phyloP scores from a whole-genome alignment of 2,113 vertebrate species.

The Helogale parvula region DNA sequence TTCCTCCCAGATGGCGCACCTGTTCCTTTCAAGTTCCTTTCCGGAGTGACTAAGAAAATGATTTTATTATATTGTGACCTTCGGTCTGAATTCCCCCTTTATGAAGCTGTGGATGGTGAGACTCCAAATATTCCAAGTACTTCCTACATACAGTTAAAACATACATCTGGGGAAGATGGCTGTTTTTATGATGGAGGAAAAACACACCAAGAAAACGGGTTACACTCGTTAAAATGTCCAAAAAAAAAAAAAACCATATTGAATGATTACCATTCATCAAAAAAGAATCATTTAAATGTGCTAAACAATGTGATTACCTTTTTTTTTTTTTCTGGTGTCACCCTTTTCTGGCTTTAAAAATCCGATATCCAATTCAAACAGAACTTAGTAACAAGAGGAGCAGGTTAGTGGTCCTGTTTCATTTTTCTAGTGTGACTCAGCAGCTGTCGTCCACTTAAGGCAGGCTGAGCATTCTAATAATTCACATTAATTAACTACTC shows the following conservation, averaged over 20 bases:
- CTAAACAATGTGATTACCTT: background rate
- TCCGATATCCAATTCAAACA: conserved; percentile 22
- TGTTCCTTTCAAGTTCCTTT: conserved; percentile 64
- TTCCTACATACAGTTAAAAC: background rate
- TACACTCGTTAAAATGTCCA: background rate
- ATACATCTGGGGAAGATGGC: background rate
- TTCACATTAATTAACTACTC: conserved; percentile 63
- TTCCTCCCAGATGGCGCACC: conserved; percentile 50
- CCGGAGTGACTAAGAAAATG: conserved; percentile 49
- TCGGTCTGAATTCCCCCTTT: conserved; percentile 22
- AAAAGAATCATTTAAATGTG: background rate
- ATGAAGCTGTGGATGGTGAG: background rate
- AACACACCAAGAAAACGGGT: background rate
- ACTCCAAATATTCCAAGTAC: background rate
- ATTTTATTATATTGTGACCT: conserved; percentile 62
- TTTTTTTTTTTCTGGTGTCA: background rate
- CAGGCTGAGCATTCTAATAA: conserved; percentile 43
- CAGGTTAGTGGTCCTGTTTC: background rate
- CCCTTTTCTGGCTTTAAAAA: background rate
- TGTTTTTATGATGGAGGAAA: background rate
- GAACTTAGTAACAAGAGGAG: background rate
- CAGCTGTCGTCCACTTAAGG: conserved; percentile 50
- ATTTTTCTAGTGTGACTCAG: conserved; percentile 27
- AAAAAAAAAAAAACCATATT: background rate
- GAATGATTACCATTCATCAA: background rate